Evolutionary conservation across 2,888 invertebrate genomes (phyloP), one percentile per base, ranked within the genome.

Genomic region (Ichneumoninae sp.): DNA sequence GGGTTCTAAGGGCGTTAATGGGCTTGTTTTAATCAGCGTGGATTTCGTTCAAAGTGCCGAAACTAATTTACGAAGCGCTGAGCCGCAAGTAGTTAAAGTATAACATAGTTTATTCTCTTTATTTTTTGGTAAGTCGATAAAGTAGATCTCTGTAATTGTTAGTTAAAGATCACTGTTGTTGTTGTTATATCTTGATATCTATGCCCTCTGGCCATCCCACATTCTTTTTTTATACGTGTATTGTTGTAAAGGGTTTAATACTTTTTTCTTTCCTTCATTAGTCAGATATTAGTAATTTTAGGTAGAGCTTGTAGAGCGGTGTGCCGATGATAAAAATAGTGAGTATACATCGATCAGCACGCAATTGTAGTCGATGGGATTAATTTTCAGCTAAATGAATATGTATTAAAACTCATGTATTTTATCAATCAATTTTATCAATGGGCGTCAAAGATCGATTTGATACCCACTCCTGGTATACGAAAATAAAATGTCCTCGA

Each of bases 281-380:
- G 0, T 54, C 52, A 47, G n/a, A 60, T 78, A 71, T 68, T 19
- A 57, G n/a, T 33, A 50, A 47, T 63, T 50, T 22, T 78, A 54
- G 65, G 47, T 79, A 73, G 66, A 73, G 79, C 79, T 80, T 80
- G 65, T 30, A 80, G 30, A 16, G 16, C 13, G 30, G 30, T 66
- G n/a, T 63, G 70, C 63, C 26, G 22, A 63, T 50, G 47, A 77
- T 60, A 33, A 26, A 22, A 60, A 47, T 70, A 78, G 70, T 63
- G 54, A 70, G 47, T 69, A 60, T 54, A 54, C 19, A 54, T n/a
- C 70, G 26, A 47, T 30, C 40, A 44, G 68, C 44, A 69, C 77
- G 36, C 63, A 57, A 36, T 22, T 22, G n/a, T 33, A 66, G 52
- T 65, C 54, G 65, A 73, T 66, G 52, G 66, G 26, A 52, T 73